Evolutionary conservation across 2,113 vertebrate genomes (phyloP).

Genomic region (Malurus elegans): DNA sequence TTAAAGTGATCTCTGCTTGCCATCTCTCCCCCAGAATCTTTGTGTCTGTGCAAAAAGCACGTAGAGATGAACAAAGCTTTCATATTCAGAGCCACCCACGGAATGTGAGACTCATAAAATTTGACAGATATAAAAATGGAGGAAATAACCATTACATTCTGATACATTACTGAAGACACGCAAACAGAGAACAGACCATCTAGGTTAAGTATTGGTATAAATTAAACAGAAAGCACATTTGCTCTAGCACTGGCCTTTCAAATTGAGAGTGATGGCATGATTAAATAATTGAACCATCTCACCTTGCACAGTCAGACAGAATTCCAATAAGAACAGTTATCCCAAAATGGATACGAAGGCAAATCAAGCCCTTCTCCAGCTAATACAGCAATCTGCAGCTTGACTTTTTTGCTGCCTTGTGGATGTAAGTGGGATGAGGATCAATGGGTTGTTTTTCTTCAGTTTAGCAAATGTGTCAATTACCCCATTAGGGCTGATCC

Average conservation of each 20-base stretch:
- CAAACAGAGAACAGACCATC: constrained; percentile 42
- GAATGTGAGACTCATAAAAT: constrained; percentile 11
- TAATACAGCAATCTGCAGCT: background rate
- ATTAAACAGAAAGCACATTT: constrained; percentile 60
- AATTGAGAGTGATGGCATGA: constrained; percentile 28
- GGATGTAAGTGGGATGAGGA: background rate
- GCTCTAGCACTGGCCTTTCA: constrained; percentile 33
- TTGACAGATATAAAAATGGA: constrained; percentile 23
- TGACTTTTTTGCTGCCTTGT: background rate
- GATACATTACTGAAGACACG: background rate
- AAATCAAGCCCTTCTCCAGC: background rate
- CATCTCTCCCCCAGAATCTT: background rate
- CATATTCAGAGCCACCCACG: background rate
- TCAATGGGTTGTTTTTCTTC: background rate
- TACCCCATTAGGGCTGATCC: background rate
- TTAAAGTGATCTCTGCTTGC: background rate
- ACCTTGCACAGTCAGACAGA: constrained; percentile 42
- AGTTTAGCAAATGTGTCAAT: background rate
- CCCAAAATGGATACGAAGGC: background rate
- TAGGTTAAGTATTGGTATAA: constrained; percentile 59
- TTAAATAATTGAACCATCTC: constrained; percentile 53
- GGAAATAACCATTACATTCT: constrained; percentile 24
- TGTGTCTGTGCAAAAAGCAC: background rate
- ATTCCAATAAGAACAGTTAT: constrained; percentile 33
- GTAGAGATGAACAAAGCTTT: background rate